These are phyloP conservation scores for Zaprionus lineosus DNA, from an alignment of 2,888 invertebrate species.

Conservation along the genomic window DNA sequence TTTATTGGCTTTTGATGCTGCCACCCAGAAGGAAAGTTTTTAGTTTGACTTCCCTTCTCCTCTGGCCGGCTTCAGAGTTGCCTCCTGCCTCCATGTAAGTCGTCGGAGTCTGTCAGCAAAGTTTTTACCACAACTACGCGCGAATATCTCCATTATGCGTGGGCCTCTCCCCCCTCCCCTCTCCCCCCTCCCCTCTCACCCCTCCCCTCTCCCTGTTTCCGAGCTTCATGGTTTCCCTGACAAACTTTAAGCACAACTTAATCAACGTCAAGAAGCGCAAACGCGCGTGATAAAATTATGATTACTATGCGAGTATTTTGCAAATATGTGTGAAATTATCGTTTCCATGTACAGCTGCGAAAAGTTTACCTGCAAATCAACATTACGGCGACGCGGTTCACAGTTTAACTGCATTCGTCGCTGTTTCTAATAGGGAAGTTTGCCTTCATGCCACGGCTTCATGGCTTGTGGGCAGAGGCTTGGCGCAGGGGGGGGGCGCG, in stretches of 20 bases:
- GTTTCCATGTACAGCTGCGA: constrained; percentile 55
- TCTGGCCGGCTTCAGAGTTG: not conserved
- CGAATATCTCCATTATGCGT: constrained; percentile 41
- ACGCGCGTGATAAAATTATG: constrained; percentile 72
- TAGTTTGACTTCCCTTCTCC: not conserved
- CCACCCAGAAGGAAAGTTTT: constrained; percentile 12
- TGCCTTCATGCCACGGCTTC: constrained; percentile 12
- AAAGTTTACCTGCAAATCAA: constrained; percentile 62
- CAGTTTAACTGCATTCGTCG: constrained; percentile 15
- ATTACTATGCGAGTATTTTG: constrained; percentile 60
- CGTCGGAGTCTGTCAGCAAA: constrained; percentile 25
- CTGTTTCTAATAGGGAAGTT: constrained; percentile 30
- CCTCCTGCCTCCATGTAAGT: constrained; percentile 38
- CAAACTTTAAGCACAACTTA: constrained; percentile 73
- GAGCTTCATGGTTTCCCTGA: constrained; percentile 11
- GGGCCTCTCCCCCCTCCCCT: constrained; percentile 1
- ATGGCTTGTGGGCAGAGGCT: constrained; percentile 14
- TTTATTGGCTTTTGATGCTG: constrained; percentile 51
- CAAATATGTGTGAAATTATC: constrained; percentile 68
- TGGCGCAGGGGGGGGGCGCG: constrained; percentile 1
- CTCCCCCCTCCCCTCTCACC: too few relatives aligned
- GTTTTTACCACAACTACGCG: constrained; percentile 40
- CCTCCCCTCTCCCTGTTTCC: not conserved
- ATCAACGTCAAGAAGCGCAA: constrained; percentile 62
- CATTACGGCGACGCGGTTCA: constrained; percentile 22